These are phyloP conservation scores for Chrysochloris asiatica DNA, from an alignment of 2,113 vertebrate species.

Conservation along the genomic window DNA sequence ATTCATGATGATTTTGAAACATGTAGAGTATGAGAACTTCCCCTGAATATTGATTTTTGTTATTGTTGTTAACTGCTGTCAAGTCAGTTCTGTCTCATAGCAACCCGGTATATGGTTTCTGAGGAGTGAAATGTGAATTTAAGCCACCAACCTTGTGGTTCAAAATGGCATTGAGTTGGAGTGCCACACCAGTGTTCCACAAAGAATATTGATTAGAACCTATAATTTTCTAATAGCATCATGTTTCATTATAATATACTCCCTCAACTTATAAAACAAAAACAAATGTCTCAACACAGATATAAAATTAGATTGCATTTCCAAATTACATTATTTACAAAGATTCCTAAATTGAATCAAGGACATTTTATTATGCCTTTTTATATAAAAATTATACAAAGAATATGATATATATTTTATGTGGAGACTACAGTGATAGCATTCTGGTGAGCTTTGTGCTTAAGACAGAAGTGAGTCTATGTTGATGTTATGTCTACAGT, in stretches of 20 bases:
- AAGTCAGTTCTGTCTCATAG: too few species aligned
- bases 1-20: not conserved
- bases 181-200: too few species aligned
- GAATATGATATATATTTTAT: not conserved
- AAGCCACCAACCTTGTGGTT: too few species aligned
- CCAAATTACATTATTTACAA: not conserved
- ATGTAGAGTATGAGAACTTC: too few species aligned
- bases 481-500: not conserved
- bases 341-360: not conserved
- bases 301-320: not conserved
- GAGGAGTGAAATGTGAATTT: too few species aligned
- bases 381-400: not conserved
- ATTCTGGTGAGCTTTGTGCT: too few species aligned
- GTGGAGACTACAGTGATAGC: too few species aligned
- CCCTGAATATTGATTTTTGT: too few species aligned
- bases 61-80: too few species aligned
- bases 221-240: not conserved
- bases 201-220: not conserved
- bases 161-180: too few species aligned
- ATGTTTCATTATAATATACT: not conserved
- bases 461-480: not conserved
- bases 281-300: not conserved
- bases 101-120: too few species aligned
- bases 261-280: not conserved
- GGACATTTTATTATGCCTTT: not conserved